These are phyloP conservation scores for Drosophila algonquin DNA, from an alignment of 2,888 invertebrate genomes.

Conservation along the genomic window DNA sequence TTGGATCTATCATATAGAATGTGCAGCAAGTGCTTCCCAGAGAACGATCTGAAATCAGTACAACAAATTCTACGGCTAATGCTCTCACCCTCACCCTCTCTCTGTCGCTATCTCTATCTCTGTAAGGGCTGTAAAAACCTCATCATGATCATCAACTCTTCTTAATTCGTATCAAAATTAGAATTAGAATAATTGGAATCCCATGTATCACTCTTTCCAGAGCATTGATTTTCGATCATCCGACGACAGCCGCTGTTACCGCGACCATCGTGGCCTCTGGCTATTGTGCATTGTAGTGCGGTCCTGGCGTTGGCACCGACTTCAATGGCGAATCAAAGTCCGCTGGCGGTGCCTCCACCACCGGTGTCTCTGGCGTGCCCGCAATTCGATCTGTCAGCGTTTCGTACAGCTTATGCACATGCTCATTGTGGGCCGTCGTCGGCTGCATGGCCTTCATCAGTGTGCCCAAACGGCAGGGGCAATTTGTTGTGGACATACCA, in stretches of 20 bases:
- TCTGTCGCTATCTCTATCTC: no score
- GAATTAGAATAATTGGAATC: no score
- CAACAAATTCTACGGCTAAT: background rate
- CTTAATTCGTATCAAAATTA: no score
- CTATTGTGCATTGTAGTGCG: conserved; percentile 84
- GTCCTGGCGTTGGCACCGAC: conserved; percentile 93
- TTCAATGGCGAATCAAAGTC: conserved; percentile 93
- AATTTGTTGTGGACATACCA: conserved; percentile 94
- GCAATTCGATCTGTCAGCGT: conserved; percentile 91
- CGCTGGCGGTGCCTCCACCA: conserved; percentile 87
- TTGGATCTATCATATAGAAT: background rate
- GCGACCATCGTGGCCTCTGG: conserved; percentile 50
- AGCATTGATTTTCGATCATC: conserved; percentile 13
- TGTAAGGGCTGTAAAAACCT: no score
- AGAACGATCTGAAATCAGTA: background rate
- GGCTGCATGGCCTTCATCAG: conserved; percentile 85
- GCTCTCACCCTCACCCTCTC: no score
- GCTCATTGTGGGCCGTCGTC: conserved; percentile 92
- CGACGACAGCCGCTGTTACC: conserved; percentile 38
- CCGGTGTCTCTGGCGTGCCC: conserved; percentile 87
- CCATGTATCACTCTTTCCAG: no score
- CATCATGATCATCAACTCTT: no score
- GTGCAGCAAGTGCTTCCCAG: background rate
- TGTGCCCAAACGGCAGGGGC: conserved; percentile 86
- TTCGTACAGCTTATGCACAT: conserved; percentile 91